Base-by-base conservation (phyloP, 2,888 invertebrate genomes). In the Agrotis segetum region DNA sequence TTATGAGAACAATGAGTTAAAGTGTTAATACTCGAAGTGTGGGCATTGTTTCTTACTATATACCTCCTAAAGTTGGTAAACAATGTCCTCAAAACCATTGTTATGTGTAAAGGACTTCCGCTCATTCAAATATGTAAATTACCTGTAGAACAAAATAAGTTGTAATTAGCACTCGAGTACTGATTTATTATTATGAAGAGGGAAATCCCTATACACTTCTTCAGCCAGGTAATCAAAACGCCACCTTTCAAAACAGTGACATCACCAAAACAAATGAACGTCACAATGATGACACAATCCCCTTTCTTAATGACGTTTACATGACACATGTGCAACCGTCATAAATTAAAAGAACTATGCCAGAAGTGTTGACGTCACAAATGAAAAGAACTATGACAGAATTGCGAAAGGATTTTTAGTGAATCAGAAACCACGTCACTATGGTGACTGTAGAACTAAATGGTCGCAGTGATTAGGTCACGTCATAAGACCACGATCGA, bases 401-500 rank as follows among this genome's bases (percentile, higher is more conserved):
- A 71, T 9, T 49, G 19, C 59, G 67, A 70, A 77, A 79, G 47
- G 52, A 66, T 74, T 69, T 78, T 44, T 19, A 44, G 53, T 81
- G 77, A 81, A 49, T 80, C 73, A 79, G 62, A 60, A 14, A 40
- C 1, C 49, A 72, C 77, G 71, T 83, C 72, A 79, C 58, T 40
- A n/a, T n/a, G 47, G 16, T 56, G 56, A 56, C 56, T 56, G 34
- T 69, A 9, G 29, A 62, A 21, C 56, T 13, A 13, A 55, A 53
- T 72, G 78, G 82, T 68, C 49, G 47, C 16, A n/a, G 58, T 13
- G 58, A 81, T 77, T 74, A 74, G 46, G 13, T 11, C 59, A 58
- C 83, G 80, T 80, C 79, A 80, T 53, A 16, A 40, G 46, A 68
- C 6, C 49, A 61, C 52, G 65, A 62, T 9, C 34, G 55, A 60